Evolutionary conservation across 2,797 vertebrate genomes (phyloP), one percentile per base, ranked within the genome.

Genomic region (Chelon labrosus): DNA sequence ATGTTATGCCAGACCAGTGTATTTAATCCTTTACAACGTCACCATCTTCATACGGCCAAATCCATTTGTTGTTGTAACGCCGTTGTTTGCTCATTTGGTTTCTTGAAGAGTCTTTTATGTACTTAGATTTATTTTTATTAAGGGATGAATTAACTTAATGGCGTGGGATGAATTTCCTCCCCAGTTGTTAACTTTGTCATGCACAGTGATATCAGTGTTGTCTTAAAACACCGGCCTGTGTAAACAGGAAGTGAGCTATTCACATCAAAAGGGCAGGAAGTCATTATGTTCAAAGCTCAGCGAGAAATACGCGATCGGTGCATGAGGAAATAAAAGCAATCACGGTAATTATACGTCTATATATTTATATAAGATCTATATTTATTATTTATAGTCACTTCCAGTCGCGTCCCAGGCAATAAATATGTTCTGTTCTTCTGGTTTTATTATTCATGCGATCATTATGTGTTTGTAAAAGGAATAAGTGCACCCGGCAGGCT

Each of bases 171-270:
- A 65, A 13, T 37, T 39, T 46, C 5, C 11, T 55, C 31, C 27
- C 25, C 59, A 16, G 54, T 46, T 25, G n/a, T 35, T 19, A 1
- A 13, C 35, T 3, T 44, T 22, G 17, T 61, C 27, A 35, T 17
- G 10, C 10, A 20, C 51, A 53, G 42, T 27, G 44, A 59, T 14
- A 41, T 55, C 38, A n/a, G 9, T 6, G 47, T 20, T 75, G 64
- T 39, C 37, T 53, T 53, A 55, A 20, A 2, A 60, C 14, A 47
- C 41, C 39, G 37, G 41, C 51, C 55, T 63, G 22, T 46, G 62
- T 65, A 71, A 82, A 85, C 72, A 84, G 82, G 66, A 86, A 77
- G 56, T 61, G 41, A 17, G 46, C 54, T 17, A 44, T 42, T 66
- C 25, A 20, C 56, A 71, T 65, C 16, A 60, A 59, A 69, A 52